Evolutionary conservation across 53 echinoderm and acorn worm species (phyloP).

Genomic region (Crossaster papposus): DNA sequence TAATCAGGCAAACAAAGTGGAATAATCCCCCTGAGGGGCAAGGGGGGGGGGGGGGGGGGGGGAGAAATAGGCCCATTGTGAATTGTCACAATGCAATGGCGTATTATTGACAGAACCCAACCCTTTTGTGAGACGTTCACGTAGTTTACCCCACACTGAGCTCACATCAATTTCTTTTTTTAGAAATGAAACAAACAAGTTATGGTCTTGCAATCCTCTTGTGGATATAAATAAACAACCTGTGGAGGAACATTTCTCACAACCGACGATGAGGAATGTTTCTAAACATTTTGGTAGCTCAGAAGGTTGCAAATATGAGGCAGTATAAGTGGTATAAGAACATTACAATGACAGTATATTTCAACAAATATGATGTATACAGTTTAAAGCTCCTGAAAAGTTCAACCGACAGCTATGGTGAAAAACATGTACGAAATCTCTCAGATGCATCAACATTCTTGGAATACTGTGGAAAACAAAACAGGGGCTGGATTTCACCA

Average conservation of each 20-base stretch:
- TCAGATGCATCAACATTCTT: neutral
- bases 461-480: neutral
- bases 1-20: slow-evolving; percentile 25
- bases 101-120: neutral
- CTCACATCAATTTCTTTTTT: neutral
- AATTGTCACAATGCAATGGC: neutral
- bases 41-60: neutral
- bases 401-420: too few relatives aligned
- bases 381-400: too few relatives aligned
- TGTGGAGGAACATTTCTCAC: slow-evolving; percentile 8
- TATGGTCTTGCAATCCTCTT: neutral
- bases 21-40: slow-evolving; percentile 1
- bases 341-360: neutral
- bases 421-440: neutral
- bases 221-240: slow-evolving; percentile 35
- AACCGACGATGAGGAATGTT: neutral
- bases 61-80: neutral
- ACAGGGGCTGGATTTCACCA: neutral
- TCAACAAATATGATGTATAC: too few relatives aligned
- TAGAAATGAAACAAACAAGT: neutral
- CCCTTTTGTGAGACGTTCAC: slow-evolving; percentile 23
- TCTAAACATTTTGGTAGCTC: slow-evolving; percentile 29
- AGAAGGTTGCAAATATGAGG: neutral
- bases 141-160: slow-evolving; percentile 42
- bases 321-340: neutral